Base-by-base conservation (phyloP, 2,797 vertebrate species). In the Brotogeris chrysoptera region DNA sequence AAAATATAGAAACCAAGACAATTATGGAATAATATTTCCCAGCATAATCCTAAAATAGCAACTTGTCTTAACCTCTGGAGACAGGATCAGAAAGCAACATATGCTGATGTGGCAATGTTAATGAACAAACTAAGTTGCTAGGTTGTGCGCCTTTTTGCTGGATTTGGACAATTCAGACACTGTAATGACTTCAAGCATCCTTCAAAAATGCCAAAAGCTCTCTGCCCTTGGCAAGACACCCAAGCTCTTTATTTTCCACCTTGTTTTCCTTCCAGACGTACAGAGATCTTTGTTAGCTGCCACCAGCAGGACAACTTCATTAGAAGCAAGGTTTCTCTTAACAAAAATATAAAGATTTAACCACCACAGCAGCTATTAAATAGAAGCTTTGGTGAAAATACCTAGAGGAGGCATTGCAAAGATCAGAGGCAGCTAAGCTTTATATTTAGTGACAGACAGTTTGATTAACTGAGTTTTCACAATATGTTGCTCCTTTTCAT, bases 391-490 rank as follows among this genome's bases (percentile, higher is more conserved):
- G 49, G 52, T 57, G 53, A 86, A 61, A 91, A 91, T 18, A 59
- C 80, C 61, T 50, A 32, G 32, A 92, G 60, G 44, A 88, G 30
- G 46, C 23, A 78, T 27, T 65, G 30, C n/a, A 73, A 91, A 90
- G 65, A 95, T 78, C 53, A 90, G 57, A 92, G 39, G 11, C 21
- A 80, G 41, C 21, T 85, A 91, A 87, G 61, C 30, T 32, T 79
- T 70, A 34, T 46, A 39, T 74, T 91, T 70, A 74, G 46, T 61
- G 69, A 92, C 24, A 83, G 90, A 70, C 49, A 82, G 49, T 53
- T 89, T 91, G 90, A 95, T 94, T 80, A 87, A 88, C 86, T 71
- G 68, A 87, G 25, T 83, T 92, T 88, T 94, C 78, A 74, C 28
- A 36, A 23, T 14, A 30, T 28, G 23, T 17, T 89, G 36, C 11